Evolutionary conservation across 1,140 invertebrate species (phyloP).

Genomic region (Monochamus saltuarius): DNA sequence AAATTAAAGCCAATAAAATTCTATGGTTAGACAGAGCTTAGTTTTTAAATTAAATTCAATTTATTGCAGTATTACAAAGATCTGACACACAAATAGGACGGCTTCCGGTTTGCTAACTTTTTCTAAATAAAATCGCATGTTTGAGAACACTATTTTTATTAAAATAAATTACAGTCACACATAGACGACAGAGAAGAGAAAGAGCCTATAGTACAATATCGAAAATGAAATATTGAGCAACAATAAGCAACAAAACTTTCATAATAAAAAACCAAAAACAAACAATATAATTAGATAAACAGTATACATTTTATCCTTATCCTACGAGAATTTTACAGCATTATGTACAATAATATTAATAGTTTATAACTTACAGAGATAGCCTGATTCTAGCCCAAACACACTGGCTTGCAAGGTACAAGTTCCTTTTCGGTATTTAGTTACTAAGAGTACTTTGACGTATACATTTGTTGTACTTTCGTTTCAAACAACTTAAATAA

Average conservation of each 20-base stretch:
- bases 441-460: slow-evolving; percentile 42
- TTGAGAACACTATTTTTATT: slow-evolving; percentile 51
- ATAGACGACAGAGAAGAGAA: slow-evolving; percentile 46
- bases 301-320: slow-evolving; percentile 53
- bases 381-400: slow-evolving; percentile 35
- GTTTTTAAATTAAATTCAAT: too few species aligned
- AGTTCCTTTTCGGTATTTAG: slow-evolving; percentile 29
- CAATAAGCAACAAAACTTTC: slow-evolving; percentile 52
- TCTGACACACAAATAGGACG: too few species aligned
- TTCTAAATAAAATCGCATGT: background rate
- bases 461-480: slow-evolving; percentile 54
- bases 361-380: background rate
- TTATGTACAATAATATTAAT: slow-evolving; percentile 43
- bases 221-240: slow-evolving; percentile 51
- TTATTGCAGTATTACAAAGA: too few species aligned
- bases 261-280: slow-evolving; percentile 48
- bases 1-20: background rate
- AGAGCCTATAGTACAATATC: slow-evolving; percentile 47
- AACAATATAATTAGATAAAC: slow-evolving; percentile 46
- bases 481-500: slow-evolving; percentile 41
- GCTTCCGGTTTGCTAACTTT: too few species aligned
- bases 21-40: too few species aligned
- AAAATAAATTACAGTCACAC: slow-evolving; percentile 56
- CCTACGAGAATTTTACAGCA: slow-evolving; percentile 50
- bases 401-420: slow-evolving; percentile 47